These are phyloP conservation scores for Diprion similis DNA, from an alignment of 1,140 invertebrate species.

Conservation along the genomic window DNA sequence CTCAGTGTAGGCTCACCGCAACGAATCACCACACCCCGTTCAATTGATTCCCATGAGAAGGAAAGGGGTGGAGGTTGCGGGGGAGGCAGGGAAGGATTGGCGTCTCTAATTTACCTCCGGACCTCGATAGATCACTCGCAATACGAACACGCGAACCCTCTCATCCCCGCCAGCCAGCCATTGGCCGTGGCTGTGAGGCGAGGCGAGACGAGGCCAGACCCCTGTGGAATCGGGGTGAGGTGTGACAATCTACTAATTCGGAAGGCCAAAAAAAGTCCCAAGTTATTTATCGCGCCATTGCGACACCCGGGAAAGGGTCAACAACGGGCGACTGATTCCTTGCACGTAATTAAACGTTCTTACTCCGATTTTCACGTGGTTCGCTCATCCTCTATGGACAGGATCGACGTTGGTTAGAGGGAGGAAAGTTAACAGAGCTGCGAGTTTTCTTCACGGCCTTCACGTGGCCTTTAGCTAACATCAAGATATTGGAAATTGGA, in stretches of 20 bases:
- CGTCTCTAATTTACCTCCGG: conserved; percentile 1
- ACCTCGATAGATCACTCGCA: neutral
- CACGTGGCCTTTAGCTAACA: too few relatives aligned
- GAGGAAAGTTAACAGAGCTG: too few relatives aligned
- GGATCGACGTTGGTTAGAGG: too few relatives aligned
- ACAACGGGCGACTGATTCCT: neutral
- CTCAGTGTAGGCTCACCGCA: conserved; percentile 6
- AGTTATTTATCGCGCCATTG: neutral
- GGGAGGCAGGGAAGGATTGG: neutral
- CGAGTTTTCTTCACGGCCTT: too few relatives aligned
- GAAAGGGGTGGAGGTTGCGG: neutral
- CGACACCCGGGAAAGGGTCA: neutral
- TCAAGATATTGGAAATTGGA: too few relatives aligned
- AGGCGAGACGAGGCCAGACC: neutral
- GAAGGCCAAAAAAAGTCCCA: neutral
- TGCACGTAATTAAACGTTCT: neutral
- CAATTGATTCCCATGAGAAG: conserved; percentile 7
- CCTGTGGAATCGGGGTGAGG: neutral
- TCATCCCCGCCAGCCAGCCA: neutral
- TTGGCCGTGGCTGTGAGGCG: neutral
- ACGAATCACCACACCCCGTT: conserved; percentile 4
- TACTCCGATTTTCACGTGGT: too few relatives aligned
- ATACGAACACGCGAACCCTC: neutral
- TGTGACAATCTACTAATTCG: neutral
- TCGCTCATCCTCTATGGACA: too few relatives aligned